Conservation (phyloP, 2,113 vertebrate species). For the Siniperca chuatsi region DNA sequence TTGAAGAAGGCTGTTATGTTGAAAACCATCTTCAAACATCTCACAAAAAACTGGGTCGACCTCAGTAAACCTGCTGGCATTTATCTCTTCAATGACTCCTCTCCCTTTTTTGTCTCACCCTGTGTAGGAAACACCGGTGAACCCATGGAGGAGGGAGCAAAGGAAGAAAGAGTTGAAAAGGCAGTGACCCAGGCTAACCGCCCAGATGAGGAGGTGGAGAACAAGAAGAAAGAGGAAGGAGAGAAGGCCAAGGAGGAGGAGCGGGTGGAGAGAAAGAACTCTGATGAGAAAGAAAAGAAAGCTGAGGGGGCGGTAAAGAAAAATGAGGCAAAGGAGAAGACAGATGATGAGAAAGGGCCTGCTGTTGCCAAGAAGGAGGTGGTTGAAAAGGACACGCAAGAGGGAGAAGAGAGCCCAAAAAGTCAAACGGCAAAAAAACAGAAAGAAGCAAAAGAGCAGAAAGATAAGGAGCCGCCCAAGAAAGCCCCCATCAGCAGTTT, state of each 20-base stretch:
- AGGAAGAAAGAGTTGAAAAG: constrained; percentile 60
- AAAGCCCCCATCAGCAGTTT: constrained; percentile 86
- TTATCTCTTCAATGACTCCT: constrained; percentile 52
- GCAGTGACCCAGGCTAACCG: constrained; percentile 43
- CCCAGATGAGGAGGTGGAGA: constrained; percentile 58
- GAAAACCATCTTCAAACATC: constrained; percentile 63
- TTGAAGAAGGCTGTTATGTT: constrained; percentile 37
- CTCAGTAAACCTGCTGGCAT: constrained; percentile 51
- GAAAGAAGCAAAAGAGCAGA: constrained; percentile 63
- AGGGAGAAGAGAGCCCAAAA: constrained; percentile 64
- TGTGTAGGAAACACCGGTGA: constrained; percentile 66
- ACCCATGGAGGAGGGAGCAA: constrained; percentile 70
- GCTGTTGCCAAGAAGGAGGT: constrained; percentile 32
- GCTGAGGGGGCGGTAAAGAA: constrained; percentile 57
- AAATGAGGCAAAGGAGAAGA: constrained; percentile 54
- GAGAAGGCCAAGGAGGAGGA: constrained; percentile 40
- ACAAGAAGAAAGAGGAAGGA: constrained; percentile 19
- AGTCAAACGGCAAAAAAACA: constrained; percentile 61
- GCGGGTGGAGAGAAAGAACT: constrained; percentile 16
- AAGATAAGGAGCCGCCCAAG: constrained; percentile 71
- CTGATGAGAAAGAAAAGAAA: constrained; percentile 55
- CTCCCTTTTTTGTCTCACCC: constrained; percentile 47
- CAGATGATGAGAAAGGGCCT: constrained; percentile 56
- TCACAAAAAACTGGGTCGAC: constrained; percentile 30
- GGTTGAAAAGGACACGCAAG: constrained; percentile 43